Evolutionary conservation across 2,888 invertebrate genomes (phyloP).

Genomic region (Trichogramma dendrolimi): DNA sequence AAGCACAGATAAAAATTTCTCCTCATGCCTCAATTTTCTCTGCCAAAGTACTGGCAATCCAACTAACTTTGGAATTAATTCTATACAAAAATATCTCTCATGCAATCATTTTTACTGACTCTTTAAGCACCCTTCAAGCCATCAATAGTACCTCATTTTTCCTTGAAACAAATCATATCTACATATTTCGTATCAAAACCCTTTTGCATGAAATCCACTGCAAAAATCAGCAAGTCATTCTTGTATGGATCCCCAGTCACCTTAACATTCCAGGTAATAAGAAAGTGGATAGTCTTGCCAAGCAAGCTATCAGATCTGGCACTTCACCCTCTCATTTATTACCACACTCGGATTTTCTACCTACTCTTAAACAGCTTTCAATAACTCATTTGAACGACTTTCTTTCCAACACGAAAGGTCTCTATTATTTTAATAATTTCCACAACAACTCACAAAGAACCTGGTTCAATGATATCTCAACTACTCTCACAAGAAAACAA

Average conservation of each 20-base stretch:
- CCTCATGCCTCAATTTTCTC: conserved; percentile 7
- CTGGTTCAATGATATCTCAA: no score
- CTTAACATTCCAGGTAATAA: not conserved
- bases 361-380: no score
- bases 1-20: not conserved
- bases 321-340: not conserved
- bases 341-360: not conserved
- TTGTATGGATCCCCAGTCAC: not conserved
- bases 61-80: conserved; percentile 1
- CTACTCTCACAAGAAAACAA: no score
- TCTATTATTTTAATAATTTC: no score
- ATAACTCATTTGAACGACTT: no score
- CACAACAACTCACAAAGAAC: no score
- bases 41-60: conserved; percentile 14
- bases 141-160: not conserved
- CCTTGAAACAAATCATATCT: not conserved
- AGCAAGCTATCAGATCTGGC: not conserved
- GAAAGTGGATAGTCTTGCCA: not conserved
- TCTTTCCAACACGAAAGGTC: no score
- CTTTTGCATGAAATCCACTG: not conserved
- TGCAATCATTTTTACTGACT: conserved; percentile 9
- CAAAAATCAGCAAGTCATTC: not conserved
- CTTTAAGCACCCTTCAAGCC: not conserved
- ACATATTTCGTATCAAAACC: not conserved
- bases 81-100: not conserved